A percentile compares a stretch with the other conserved stretches of the same genome.
These are phyloP conservation scores for Nannoperca australis DNA, from an alignment of 2,797 vertebrate species.

Conservation along the genomic window DNA sequence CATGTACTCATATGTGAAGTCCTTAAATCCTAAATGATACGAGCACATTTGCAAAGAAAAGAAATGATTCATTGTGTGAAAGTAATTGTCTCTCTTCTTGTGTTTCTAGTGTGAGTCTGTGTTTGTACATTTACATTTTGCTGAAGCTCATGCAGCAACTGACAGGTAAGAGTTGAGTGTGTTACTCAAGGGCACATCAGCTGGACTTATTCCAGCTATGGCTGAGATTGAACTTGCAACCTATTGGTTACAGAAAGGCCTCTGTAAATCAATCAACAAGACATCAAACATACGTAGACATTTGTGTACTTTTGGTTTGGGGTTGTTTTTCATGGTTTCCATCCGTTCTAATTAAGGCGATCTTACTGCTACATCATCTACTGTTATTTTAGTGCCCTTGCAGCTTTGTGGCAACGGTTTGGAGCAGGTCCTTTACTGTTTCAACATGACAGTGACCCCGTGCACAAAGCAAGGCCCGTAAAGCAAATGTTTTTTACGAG, in stretches of 20 bases:
- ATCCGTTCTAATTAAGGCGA: background rate
- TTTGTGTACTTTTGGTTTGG: background rate
- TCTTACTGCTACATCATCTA: background rate
- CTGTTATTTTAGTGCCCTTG: background rate
- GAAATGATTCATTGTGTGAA: constrained; percentile 15
- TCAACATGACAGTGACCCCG: background rate
- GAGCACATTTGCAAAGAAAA: constrained; percentile 45
- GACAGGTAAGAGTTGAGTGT: background rate
- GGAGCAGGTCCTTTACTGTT: background rate
- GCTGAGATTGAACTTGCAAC: background rate
- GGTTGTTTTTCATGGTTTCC: background rate
- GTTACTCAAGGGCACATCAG: background rate
- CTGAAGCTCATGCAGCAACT: background rate
- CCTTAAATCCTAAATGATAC: constrained; percentile 36
- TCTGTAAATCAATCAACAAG: background rate
- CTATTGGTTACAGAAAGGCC: constrained; percentile 12
- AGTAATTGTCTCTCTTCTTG: background rate
- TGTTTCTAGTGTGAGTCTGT: constrained; percentile 4
- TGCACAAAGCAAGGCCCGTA: background rate
- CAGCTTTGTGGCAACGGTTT: background rate
- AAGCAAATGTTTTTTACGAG: background rate
- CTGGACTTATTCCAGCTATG: background rate
- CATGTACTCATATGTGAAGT: constrained; percentile 23
- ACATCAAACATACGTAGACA: too few relatives aligned
- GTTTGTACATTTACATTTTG: constrained; percentile 20